Base-by-base conservation (phyloP, 1,140 invertebrate genomes). In the Pygmarrhopalites habei region DNA sequence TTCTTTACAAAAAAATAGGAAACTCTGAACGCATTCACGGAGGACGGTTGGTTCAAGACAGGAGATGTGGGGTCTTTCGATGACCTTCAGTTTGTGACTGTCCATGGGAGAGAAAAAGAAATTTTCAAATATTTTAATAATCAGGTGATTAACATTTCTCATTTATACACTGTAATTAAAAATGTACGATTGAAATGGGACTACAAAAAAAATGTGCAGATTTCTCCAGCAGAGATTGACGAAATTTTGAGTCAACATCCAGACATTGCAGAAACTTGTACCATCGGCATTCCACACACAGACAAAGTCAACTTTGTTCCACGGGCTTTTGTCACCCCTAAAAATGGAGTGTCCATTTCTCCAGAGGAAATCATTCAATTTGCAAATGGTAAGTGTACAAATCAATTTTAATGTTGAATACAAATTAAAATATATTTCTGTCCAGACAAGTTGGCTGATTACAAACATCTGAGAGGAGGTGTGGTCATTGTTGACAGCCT, bases 221-320 rank as follows among this genome's bases (percentile, higher is more conserved):
- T 74, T 12, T 62, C 66, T 28, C 73, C 72, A 29, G 51, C 64
- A 0, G 64, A 72, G 55, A 25, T 74, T 0, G 73, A 74, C 46
- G 66, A 51, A 17, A 19, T 72, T 1, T 73, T 79, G 17, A 58
- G 76, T 25, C 74, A 75, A 43, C 74, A 75, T 70, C 67, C 68
- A 7, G 74, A 72, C 29, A 68, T 80, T 29, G 72, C 71, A 19
- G 77, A 79, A 44, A 74, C 74, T 26, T 79, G 76, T 29, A 77
- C 80, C 17, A 71, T 81, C 35, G 78, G 77, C 21, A 68, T 80
- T 4, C 72, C 73, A 17, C 76, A 80, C 67, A 70, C 73, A 47
- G 64, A 76, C 19, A 59, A 60, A 17, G 29, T 30, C 1, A 58
- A 62, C 39, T 52, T 21, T 17, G 58, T 66, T 5, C 67, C 67